Evolutionary conservation across 2,113 vertebrate genomes (phyloP).

Genomic region (Passer domesticus): DNA sequence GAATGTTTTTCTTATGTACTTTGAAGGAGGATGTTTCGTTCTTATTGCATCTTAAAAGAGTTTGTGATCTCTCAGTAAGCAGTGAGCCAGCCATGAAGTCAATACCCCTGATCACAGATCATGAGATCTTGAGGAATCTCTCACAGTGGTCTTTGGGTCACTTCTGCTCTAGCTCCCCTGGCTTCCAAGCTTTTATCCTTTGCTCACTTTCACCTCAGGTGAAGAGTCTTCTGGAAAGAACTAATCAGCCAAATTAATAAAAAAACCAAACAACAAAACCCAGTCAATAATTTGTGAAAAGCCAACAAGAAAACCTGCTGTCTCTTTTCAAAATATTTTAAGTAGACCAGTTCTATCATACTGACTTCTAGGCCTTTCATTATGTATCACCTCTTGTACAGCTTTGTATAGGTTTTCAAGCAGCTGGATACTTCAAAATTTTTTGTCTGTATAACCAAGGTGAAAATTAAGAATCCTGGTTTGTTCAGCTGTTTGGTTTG

Average conservation of each 20-base stretch:
- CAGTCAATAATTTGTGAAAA: background rate
- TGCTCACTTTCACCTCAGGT: background rate
- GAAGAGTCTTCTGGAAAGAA: background rate
- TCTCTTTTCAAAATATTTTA: background rate
- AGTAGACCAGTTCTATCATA: background rate
- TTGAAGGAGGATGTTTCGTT: background rate
- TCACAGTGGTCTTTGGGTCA: background rate
- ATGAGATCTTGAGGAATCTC: background rate
- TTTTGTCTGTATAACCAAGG: background rate
- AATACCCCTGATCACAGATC: background rate
- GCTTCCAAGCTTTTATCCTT: background rate
- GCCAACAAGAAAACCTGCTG: background rate
- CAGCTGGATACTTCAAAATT: background rate
- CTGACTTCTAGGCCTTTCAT: background rate
- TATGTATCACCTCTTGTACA: background rate
- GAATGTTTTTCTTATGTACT: background rate
- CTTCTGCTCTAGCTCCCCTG: background rate
- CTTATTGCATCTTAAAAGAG: background rate
- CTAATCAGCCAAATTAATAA: background rate
- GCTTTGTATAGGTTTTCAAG: background rate
- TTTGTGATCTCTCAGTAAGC: background rate
- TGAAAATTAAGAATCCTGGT: background rate
- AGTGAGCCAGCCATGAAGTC: background rate
- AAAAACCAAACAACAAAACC: background rate
- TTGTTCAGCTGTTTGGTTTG: background rate